phyloP scores from a whole-genome alignment of 2,113 vertebrate species.

The Gymnobelideus leadbeateri region DNA sequence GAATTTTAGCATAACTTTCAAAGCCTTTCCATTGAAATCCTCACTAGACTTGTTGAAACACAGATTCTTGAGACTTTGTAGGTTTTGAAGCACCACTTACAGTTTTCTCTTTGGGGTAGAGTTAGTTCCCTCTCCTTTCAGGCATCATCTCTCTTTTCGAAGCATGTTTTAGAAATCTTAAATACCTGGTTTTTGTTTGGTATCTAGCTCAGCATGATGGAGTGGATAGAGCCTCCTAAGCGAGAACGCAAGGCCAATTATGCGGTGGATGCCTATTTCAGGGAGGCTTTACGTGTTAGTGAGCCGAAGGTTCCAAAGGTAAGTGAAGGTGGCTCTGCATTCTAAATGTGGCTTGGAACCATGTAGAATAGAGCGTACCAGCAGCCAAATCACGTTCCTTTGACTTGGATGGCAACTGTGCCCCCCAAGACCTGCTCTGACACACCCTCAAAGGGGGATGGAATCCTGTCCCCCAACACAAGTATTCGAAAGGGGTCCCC shows the following conservation, averaged over 20 bases:
- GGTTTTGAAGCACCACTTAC: slow-evolving; percentile 18
- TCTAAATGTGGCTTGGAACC: slow-evolving; percentile 12
- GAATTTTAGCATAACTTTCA: no score
- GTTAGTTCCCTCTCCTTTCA: slow-evolving; percentile 38
- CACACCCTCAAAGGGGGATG: slow-evolving; percentile 4
- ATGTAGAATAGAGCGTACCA: not conserved
- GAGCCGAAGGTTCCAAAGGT: slow-evolving; percentile 93
- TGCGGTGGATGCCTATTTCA: slow-evolving; percentile 93
- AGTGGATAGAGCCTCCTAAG: slow-evolving; percentile 95
- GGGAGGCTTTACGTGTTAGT: slow-evolving; percentile 92
- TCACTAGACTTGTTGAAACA: slow-evolving; percentile 26
- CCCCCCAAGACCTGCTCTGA: slow-evolving; percentile 16
- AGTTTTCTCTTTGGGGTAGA: not conserved
- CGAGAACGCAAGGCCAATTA: slow-evolving; percentile 94
- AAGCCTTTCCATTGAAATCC: no score
- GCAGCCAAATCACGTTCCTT: slow-evolving; percentile 29
- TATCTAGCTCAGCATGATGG: slow-evolving; percentile 90
- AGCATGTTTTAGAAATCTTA: slow-evolving; percentile 50
- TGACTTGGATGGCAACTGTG: slow-evolving; percentile 22
- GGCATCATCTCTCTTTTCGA: slow-evolving; percentile 38
- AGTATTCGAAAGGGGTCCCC: not conserved
- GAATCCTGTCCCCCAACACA: not conserved
- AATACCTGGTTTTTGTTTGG: slow-evolving; percentile 58
- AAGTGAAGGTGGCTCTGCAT: slow-evolving; percentile 53
- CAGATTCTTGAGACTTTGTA: slow-evolving; percentile 40